Conservation (phyloP, 2,888 invertebrate species). For the Euspilapteryx auroguttella region DNA sequence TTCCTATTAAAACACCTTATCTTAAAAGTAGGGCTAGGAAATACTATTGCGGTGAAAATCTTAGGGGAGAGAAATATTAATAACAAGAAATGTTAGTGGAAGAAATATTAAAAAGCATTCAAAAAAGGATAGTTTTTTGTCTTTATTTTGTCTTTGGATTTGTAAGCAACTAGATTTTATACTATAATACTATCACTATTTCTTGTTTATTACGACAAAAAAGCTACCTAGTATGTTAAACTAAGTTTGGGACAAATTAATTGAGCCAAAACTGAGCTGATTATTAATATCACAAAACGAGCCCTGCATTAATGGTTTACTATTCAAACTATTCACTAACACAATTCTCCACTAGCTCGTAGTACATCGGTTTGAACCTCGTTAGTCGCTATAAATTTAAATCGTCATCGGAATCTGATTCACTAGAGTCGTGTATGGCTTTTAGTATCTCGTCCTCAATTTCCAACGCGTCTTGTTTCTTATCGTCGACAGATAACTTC, state of each 20-base stretch:
- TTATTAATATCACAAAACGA: conserved; percentile 26
- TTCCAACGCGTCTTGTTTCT: conserved; percentile 33
- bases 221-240: background rate
- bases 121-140: background rate
- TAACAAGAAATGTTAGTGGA: too few relatives aligned
- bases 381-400: conserved; percentile 34
- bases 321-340: conserved; percentile 18
- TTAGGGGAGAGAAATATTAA: too few relatives aligned
- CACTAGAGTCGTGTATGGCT: conserved; percentile 36
- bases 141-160: background rate
- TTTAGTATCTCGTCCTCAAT: conserved; percentile 44
- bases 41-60: too few relatives aligned
- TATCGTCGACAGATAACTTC: conserved; percentile 39
- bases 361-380: conserved; percentile 24
- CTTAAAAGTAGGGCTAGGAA: too few relatives aligned
- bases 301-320: conserved; percentile 22
- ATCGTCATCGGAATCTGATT: conserved; percentile 44
- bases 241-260: background rate
- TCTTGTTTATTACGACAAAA: too few relatives aligned
- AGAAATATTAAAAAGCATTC: conserved; percentile 10
- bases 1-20: too few relatives aligned
- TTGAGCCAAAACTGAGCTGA: background rate
- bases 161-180: background rate
- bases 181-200: too few relatives aligned
- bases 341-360: conserved; percentile 19